Evolutionary conservation across 2,888 invertebrate genomes (phyloP).

Genomic region (Orchesellides sinensis): DNA sequence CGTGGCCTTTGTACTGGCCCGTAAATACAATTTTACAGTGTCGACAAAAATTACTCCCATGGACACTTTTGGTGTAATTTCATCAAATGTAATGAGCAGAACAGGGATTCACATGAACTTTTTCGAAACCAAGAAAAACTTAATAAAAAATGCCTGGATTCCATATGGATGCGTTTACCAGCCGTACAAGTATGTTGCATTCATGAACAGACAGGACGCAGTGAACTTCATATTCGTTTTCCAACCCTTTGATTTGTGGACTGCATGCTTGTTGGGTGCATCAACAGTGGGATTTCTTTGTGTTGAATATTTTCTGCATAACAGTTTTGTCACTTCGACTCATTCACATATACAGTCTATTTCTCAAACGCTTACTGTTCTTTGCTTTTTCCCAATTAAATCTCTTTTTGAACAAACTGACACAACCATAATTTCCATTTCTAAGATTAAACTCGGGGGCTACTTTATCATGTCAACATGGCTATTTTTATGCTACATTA

Average conservation of each 20-base stretch:
- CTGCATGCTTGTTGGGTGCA: background rate
- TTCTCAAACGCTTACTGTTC: background rate
- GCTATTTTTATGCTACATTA: slow-evolving; percentile 15
- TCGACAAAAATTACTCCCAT: no score
- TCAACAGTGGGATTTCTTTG: background rate
- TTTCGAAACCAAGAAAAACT: background rate
- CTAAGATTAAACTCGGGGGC: background rate
- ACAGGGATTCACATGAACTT: background rate
- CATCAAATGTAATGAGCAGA: slow-evolving; percentile 16
- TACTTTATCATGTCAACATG: slow-evolving; percentile 30
- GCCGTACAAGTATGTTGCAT: slow-evolving; percentile 26
- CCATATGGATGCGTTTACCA: slow-evolving; percentile 20
- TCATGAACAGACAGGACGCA: slow-evolving; percentile 16
- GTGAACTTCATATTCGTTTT: slow-evolving; percentile 1
- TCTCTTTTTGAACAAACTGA: slow-evolving; percentile 33
- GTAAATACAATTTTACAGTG: slow-evolving; percentile 14
- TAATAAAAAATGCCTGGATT: slow-evolving; percentile 33
- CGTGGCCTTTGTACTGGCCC: background rate
- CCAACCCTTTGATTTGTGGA: slow-evolving; percentile 17
- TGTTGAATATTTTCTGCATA: no score
- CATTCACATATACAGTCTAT: background rate
- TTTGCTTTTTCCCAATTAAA: slow-evolving; percentile 1
- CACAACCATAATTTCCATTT: background rate
- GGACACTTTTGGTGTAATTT: no score
- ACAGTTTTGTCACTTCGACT: background rate